Evolutionary conservation across 2,888 invertebrate genomes (phyloP).

Genomic region (Lamproptera curius): DNA sequence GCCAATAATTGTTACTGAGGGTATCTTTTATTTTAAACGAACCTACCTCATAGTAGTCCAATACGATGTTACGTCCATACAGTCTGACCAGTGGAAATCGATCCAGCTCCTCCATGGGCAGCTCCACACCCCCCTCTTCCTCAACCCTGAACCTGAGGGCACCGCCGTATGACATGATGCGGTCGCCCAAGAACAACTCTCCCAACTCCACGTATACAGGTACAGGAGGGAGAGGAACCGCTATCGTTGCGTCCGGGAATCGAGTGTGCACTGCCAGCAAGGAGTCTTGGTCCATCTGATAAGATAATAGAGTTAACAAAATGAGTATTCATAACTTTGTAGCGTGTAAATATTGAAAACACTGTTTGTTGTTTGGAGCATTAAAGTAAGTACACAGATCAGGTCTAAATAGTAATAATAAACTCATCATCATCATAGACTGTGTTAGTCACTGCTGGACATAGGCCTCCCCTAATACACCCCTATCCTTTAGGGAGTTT

Average conservation of each 20-base stretch:
- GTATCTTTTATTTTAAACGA: not conserved
- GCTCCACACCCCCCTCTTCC: conserved; percentile 79
- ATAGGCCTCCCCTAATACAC: not conserved
- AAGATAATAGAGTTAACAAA: too few relatives aligned
- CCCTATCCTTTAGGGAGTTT: too few relatives aligned
- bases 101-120: conserved; percentile 73
- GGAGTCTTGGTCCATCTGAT: conserved; percentile 61
- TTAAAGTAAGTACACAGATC: too few relatives aligned
- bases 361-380: too few relatives aligned
- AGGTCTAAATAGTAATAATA: too few relatives aligned
- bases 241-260: conserved; percentile 54
- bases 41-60: conserved; percentile 83
- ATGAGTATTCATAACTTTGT: too few relatives aligned
- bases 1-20: too few relatives aligned
- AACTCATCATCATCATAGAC: not conserved
- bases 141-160: conserved; percentile 87
- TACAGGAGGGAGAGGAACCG: conserved; percentile 68
- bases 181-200: conserved; percentile 89
- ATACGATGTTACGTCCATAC: conserved; percentile 85
- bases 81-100: conserved; percentile 90
- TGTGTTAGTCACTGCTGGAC: too few relatives aligned
- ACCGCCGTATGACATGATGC: conserved; percentile 94
- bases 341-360: too few relatives aligned
- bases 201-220: conserved; percentile 93
- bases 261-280: conserved; percentile 59